Evolutionary conservation across 2,888 invertebrate species (phyloP), one percentile per base, ranked within the genome.

Genomic region (Scaptomyza flava): DNA sequence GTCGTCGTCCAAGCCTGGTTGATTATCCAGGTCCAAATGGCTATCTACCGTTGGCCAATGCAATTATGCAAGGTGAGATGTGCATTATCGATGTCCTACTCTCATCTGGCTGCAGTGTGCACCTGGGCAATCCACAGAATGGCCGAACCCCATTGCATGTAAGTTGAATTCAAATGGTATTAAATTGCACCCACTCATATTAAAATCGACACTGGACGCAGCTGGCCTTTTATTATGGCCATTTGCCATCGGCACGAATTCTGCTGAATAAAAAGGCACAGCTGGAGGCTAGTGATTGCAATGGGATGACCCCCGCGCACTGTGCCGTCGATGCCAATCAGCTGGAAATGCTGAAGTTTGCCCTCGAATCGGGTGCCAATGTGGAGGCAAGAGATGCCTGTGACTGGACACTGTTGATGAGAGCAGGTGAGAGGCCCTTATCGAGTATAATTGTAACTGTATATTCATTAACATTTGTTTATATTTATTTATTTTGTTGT

Each of bases 241-340:
- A 89, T 59, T 68, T 91, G 72, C 86, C 90, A 3, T 89, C 91
- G 20, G 90, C 91, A 3, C 91, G 91, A 43, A 90, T 92, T 46
- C 68, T 92, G 60, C 67, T 92, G 33, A 91, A 92, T 76, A 91
- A 91, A 68, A 91, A 90, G 70, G 92, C 91, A 6, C 77, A 85
- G 62, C 78, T 91, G 77, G 90, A 90, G 83, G 90, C 89, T 12
- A 77, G 43, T 54, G 92, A 92, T 77, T 86, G 85, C 62, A 90
- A 90, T 73, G 89, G 89, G 30, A 88, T 91, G 91, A 91, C 90
- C 38, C 90, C 91, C 11, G 86, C 90, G 27, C 92, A 92, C 76
- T 91, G 89, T 80, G 91, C 92, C 31, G 86, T 92, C 12, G 91
- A 92, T 79, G 90, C 86, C 64, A 90, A 91, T 81, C 91, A 91